Percentiles rank a stretch among this genome's conserved stretches.
Evolutionary conservation across 2,113 vertebrate genomes (phyloP).

Genomic region (Anser cygnoides): DNA sequence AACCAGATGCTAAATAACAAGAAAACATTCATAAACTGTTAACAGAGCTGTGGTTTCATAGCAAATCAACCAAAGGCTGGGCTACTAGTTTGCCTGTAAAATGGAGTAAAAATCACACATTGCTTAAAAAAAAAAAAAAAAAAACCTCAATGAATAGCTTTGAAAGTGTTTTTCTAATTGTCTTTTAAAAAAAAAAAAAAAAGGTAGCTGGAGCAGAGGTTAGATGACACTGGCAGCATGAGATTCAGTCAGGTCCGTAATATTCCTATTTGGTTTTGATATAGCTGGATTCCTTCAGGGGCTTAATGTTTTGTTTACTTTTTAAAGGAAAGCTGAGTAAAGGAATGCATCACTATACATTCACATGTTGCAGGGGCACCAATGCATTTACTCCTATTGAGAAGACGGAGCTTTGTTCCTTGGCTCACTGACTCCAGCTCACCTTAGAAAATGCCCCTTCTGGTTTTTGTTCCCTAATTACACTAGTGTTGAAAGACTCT

Average conservation of each 20-base stretch:
- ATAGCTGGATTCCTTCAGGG: not conserved
- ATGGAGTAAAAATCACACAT: not conserved
- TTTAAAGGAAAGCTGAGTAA: not conserved
- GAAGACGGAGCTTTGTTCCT: not conserved
- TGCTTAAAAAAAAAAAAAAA: not conserved
- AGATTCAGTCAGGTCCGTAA: not conserved
- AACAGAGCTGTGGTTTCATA: not conserved
- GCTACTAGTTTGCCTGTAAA: not conserved
- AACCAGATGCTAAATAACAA: not conserved
- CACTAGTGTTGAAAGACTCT: not conserved
- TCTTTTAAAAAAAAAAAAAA: not conserved
- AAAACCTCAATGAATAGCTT: not conserved
- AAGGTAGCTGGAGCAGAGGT: not conserved
- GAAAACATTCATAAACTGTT: not conserved
- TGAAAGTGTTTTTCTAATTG: not conserved
- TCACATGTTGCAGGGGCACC: accelerated
- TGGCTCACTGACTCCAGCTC: not conserved
- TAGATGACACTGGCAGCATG: too few species aligned
- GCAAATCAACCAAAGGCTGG: not conserved
- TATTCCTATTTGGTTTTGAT: accelerated
- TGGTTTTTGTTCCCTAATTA: not conserved
- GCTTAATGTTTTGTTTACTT: not conserved
- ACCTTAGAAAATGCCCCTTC: not conserved
- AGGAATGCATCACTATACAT: not conserved
- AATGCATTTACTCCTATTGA: not conserved